Percentiles rank a stretch among this genome's conserved stretches.
Evolutionary conservation across 2,113 vertebrate genomes (phyloP).

Genomic region (Pristiophorus japonicus): DNA sequence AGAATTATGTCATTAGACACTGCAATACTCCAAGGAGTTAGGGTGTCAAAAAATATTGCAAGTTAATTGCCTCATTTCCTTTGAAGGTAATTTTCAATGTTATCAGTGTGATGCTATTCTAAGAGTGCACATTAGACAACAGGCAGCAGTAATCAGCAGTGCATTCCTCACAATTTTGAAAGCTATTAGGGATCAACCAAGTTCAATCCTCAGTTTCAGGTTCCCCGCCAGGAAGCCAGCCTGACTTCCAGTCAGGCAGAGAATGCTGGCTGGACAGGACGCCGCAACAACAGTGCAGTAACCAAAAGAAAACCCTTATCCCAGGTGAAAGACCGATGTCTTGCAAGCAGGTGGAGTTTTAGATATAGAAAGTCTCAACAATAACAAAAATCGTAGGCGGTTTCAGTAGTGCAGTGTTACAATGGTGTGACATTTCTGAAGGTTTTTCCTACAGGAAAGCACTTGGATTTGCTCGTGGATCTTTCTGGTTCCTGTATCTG

Average conservation of each 20-base stretch:
- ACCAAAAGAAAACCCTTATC: constrained; percentile 1
- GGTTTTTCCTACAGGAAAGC: constrained; percentile 76
- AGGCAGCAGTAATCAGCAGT: neutral
- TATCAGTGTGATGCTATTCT: neutral
- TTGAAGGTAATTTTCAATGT: constrained; percentile 42
- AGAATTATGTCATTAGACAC: neutral
- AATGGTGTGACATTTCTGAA: neutral
- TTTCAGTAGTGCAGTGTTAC: constrained; percentile 22
- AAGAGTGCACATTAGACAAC: neutral
- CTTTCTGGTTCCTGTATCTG: constrained; percentile 89
- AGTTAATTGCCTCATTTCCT: neutral
- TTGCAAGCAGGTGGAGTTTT: constrained; percentile 29
- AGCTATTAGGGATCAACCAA: neutral
- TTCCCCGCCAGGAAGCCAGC: no score
- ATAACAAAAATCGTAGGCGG: neutral
- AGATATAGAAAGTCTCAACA: constrained; percentile 30
- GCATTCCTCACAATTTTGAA: constrained; percentile 8
- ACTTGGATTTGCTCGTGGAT: constrained; percentile 83
- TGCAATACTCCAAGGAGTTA: neutral
- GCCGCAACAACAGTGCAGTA: no score
- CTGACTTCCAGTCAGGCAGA: no score
- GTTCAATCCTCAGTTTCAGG: neutral
- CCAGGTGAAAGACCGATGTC: neutral
- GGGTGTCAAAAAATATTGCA: neutral
- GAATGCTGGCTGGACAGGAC: no score